Conservation (phyloP, 2,113 vertebrate species). For the Toxotes chatareus region DNA sequence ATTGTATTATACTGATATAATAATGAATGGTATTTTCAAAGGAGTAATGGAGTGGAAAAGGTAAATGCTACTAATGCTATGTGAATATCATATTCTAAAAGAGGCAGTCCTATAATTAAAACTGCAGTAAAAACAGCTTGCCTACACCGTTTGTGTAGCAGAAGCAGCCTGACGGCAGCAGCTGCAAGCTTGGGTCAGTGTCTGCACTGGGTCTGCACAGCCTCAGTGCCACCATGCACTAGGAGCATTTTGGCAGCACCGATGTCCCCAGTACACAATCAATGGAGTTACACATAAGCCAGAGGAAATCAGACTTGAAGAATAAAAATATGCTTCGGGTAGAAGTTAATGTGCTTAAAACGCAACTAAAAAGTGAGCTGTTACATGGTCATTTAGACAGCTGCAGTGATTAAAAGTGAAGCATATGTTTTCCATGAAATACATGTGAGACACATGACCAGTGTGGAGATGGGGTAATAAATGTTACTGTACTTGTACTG, state of each 20-base stretch:
- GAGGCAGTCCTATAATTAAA: neutral
- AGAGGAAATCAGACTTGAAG: neutral
- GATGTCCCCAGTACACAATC: neutral
- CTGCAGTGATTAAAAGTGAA: neutral
- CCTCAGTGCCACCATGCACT: neutral
- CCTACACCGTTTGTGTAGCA: neutral
- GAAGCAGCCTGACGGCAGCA: neutral
- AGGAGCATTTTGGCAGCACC: neutral
- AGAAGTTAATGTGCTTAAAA: neutral
- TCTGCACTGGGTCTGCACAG: neutral
- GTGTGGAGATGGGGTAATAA: neutral
- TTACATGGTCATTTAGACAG: neutral
- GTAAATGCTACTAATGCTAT: neutral
- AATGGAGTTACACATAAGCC: neutral
- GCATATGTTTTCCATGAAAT: neutral
- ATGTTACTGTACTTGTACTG: neutral
- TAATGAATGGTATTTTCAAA: constrained; percentile 29
- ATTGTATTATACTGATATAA: constrained; percentile 2
- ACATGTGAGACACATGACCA: neutral
- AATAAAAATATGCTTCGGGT: neutral
- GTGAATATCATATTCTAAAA: neutral
- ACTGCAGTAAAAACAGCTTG: neutral
- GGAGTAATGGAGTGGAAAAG: neutral
- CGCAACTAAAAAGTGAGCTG: neutral
- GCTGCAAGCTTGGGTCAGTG: neutral